Evolutionary conservation across 2,888 invertebrate species (phyloP), one percentile per base, ranked within the genome.

Genomic region (Hartigia nigra): DNA sequence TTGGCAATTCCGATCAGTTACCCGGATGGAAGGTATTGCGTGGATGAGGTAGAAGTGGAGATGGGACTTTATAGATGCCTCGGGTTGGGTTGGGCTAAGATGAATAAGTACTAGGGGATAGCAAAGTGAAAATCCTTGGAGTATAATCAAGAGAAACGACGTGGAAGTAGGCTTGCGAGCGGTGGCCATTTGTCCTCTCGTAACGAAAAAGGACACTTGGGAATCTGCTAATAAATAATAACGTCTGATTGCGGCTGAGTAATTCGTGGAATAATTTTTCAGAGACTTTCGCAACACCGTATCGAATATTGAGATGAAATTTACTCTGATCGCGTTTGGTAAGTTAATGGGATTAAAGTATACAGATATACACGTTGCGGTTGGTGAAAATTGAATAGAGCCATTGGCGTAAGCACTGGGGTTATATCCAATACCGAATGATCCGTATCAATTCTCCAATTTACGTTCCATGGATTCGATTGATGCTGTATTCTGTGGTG

Each of bases 1-100:
- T 31, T 23, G 77, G 74, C 35, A n/a, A 31, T 36, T 77, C 31
- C 69, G 75, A 77, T 77, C 77, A 69, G 75, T 31, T 36, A 74
- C n/a, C 14, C 14, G 31, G 34, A 35, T 23, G 74, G 31, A 31
- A 55, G 55, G 23, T 55, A 55, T 55, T 23, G 55, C 55, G 55
- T 23, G 55, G 55, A 55, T 55, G 9, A 55, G 55, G 23, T 5
- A 23, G 23, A 55, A 23, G 23, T 0, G 9, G 9, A 55, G 55
- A 23, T 9, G 55, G 39, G 55, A 23, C 55, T 55, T 14, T 5
- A 14, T 14, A 23, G 55, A 55, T 55, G 9, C 55, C 3, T 23
- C 9, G 23, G 2, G 55, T 55, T 23, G 55, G 55, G 55, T 55
- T 55, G 55, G 55, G 55, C 23, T 55, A 55, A 55, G 55, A 55